Evolutionary conservation across 2,888 invertebrate species (phyloP).

Genomic region (Hyles lineata): DNA sequence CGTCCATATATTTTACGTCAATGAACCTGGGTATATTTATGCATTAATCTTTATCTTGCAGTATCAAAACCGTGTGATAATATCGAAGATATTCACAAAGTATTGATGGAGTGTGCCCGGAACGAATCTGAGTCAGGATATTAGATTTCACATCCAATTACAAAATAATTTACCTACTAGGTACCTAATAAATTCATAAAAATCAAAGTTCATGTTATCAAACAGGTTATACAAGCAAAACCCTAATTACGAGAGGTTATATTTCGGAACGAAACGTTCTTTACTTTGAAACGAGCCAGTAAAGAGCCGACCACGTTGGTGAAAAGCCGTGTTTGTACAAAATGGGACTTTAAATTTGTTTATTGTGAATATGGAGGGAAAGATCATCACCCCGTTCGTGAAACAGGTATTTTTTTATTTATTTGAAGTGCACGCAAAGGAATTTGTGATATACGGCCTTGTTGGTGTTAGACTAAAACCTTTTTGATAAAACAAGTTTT

Average conservation of each 20-base stretch:
- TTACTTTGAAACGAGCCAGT: neutral
- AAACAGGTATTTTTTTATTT: neutral
- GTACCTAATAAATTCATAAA: neutral
- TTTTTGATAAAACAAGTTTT: no score
- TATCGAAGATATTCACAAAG: no score
- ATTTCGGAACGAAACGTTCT: neutral
- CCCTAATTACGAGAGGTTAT: neutral
- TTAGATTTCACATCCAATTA: no score
- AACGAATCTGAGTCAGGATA: no score
- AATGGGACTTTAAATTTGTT: neutral
- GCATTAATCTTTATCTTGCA: no score
- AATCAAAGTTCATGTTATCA: neutral
- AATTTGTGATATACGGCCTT: neutral
- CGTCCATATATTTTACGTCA: no score
- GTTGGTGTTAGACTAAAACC: no score
- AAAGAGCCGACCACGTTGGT: neutral
- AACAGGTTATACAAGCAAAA: neutral
- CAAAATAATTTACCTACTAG: neutral
- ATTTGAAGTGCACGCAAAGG: neutral
- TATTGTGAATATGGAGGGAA: constrained; percentile 6
- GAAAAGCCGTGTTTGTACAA: neutral
- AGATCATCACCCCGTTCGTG: constrained; percentile 1
- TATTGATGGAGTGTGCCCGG: no score
- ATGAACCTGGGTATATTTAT: no score
- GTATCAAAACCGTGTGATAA: no score